Conservation (phyloP, 2,797 vertebrate species). For the Silurus lanzhouensis region DNA sequence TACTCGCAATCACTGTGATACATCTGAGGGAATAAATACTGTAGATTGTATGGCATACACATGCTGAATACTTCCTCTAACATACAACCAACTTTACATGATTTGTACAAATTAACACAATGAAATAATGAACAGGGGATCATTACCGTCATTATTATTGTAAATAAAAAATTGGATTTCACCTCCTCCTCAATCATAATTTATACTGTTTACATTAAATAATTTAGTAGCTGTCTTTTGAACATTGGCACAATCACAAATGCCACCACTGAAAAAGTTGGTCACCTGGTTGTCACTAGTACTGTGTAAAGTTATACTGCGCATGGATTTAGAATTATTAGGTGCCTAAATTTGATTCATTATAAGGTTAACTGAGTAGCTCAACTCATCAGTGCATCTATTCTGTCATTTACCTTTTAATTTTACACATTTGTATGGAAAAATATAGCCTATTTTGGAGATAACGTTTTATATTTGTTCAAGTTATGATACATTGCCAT, state of each 20-base stretch:
- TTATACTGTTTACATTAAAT: neutral
- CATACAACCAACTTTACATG: neutral
- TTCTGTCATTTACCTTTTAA: neutral
- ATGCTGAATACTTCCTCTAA: neutral
- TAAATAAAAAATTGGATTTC: neutral
- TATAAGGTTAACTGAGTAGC: neutral
- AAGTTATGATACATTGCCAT: neutral
- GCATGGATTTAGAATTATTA: neutral
- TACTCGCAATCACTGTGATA: neutral
- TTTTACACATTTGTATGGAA: too few relatives aligned
- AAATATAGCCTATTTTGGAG: neutral
- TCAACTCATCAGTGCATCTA: neutral
- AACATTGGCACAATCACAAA: neutral
- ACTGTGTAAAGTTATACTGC: neutral
- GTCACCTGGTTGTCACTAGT: too few relatives aligned
- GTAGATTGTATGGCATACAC: neutral
- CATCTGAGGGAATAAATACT: neutral
- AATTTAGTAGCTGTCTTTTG: neutral
- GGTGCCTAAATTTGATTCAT: neutral
- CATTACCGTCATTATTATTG: neutral
- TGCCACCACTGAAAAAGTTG: neutral
- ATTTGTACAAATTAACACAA: neutral
- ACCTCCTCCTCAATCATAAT: neutral
- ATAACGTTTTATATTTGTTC: neutral
- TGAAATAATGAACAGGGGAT: neutral